These are phyloP conservation scores for Atethmia centrago DNA, from an alignment of 2,888 invertebrate species.

Conservation along the genomic window DNA sequence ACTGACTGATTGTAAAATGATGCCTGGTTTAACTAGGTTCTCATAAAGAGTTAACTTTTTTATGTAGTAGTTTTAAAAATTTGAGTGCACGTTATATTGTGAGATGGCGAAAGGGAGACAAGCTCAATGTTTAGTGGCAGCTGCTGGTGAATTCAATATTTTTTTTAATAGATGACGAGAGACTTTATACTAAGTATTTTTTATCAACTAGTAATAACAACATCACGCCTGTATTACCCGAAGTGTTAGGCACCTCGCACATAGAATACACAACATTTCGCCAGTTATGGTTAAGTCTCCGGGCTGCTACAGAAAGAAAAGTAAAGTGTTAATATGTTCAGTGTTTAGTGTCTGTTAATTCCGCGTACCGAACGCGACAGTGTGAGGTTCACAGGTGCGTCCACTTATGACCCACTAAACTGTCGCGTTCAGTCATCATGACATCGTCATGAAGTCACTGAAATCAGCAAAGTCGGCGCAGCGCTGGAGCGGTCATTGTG, in stretches of 20 bases:
- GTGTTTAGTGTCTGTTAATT: not conserved
- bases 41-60: not conserved
- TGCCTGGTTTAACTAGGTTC: not conserved
- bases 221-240: not conserved
- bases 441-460: not conserved
- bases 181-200: not conserved
- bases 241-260: not conserved
- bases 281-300: no score
- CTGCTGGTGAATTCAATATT: constrained; percentile 71
- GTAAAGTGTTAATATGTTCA: no score
- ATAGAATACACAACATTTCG: not conserved
- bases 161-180: not conserved
- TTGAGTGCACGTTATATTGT: not conserved
- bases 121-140: constrained; percentile 75
- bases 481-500: not conserved
- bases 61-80: not conserved
- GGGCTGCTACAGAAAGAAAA: not conserved
- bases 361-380: not conserved
- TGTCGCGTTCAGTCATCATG: not conserved
- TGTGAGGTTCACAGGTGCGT: not conserved
- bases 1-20: no score
- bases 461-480: not conserved
- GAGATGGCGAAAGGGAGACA: constrained; percentile 66
- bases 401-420: not conserved
- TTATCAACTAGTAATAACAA: not conserved